phyloP scores from a whole-genome alignment of 2,888 invertebrate genomes.

The Sphaerophoria taeniata region DNA sequence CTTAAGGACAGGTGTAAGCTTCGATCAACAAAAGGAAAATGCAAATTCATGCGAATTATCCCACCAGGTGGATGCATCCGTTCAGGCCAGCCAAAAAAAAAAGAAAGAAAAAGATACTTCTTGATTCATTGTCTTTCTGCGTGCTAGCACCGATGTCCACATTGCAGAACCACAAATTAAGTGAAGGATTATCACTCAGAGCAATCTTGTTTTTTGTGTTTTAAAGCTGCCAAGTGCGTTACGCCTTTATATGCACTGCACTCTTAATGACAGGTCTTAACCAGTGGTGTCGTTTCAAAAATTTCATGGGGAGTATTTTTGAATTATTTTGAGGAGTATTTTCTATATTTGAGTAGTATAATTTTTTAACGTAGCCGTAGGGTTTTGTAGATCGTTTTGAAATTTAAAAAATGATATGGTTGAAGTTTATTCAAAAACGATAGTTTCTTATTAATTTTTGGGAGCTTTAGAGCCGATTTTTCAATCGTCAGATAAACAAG shows the following conservation, averaged over 20 bases:
- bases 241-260: conserved; percentile 63
- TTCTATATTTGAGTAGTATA: too few relatives aligned
- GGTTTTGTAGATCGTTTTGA: too few relatives aligned
- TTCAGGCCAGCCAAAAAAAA: conserved; percentile 5
- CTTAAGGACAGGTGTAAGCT: conserved; percentile 62
- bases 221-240: conserved; percentile 51
- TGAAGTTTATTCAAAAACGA: too few relatives aligned
- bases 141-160: neutral
- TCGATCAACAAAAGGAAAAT: conserved; percentile 56
- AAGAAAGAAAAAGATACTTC: conserved; percentile 18
- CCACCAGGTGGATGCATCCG: conserved; percentile 57
- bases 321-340: too few relatives aligned
- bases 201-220: conserved; percentile 54
- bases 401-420: too few relatives aligned
- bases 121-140: neutral
- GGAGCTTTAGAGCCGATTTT: too few relatives aligned
- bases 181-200: conserved; percentile 60
- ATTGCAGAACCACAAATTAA: conserved; percentile 13
- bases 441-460: too few relatives aligned
- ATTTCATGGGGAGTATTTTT: too few relatives aligned
- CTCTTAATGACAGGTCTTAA: conserved; percentile 63
- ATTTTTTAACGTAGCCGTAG: too few relatives aligned
- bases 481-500: too few relatives aligned
- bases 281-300: too few relatives aligned
- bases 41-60: conserved; percentile 71